Percentiles rank a stretch among this genome's conserved stretches.
Evolutionary conservation across 2,113 vertebrate species (phyloP).

Genomic region (Pipa parva): DNA sequence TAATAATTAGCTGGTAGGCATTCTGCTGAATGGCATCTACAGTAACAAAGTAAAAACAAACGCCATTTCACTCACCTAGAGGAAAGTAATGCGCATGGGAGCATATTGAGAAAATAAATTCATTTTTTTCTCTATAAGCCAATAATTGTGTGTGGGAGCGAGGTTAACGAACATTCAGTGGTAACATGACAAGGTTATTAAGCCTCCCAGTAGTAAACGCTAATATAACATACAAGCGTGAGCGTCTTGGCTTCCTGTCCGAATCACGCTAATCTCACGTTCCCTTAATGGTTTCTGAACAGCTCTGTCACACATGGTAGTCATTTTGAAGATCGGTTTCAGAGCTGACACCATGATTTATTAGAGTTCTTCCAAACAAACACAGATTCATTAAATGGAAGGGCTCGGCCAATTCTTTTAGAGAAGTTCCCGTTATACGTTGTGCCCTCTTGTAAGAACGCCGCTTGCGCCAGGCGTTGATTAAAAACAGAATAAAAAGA

Average conservation of each 20-base stretch:
- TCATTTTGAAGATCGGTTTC: slow-evolving; percentile 45
- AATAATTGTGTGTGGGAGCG: slow-evolving; percentile 38
- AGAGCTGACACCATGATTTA: slow-evolving; percentile 49
- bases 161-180: slow-evolving; percentile 49
- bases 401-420: slow-evolving; percentile 1
- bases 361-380: slow-evolving; percentile 43
- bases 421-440: slow-evolving; percentile 31
- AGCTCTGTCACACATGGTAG: slow-evolving; percentile 47
- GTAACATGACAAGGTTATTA: slow-evolving; percentile 44
- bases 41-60: slow-evolving; percentile 1
- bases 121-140: slow-evolving; percentile 22
- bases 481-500: no score
- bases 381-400: slow-evolving; percentile 8
- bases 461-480: no score
- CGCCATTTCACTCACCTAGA: background rate
- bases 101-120: background rate
- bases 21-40: background rate
- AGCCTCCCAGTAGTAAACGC: slow-evolving; percentile 44
- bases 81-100: slow-evolving; percentile 3
- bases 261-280: slow-evolving; percentile 46
- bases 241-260: slow-evolving; percentile 40
- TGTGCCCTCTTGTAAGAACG: no score
- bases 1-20: no score
- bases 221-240: slow-evolving; percentile 43
- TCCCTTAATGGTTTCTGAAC: slow-evolving; percentile 46